Evolutionary conservation across 2,113 vertebrate genomes (phyloP).

Genomic region (Panthera uncia): DNA sequence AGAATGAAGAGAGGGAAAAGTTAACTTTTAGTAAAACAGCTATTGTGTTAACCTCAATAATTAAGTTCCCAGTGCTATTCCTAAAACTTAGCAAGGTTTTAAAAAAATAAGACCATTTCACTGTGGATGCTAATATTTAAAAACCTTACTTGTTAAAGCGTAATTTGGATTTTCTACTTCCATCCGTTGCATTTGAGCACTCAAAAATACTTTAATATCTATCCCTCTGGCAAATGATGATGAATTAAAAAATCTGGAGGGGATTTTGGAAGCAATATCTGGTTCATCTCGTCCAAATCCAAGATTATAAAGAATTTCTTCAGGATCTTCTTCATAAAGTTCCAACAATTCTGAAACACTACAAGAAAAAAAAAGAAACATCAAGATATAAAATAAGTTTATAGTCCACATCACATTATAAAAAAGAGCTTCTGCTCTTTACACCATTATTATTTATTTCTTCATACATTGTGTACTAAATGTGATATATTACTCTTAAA

Average conservation of each 20-base stretch:
- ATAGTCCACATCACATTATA: not conserved
- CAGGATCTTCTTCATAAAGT: constrained; percentile 97
- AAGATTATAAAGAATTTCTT: constrained; percentile 97
- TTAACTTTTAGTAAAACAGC: not conserved
- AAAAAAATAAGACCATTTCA: not conserved
- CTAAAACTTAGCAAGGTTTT: constrained; percentile 23
- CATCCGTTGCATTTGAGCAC: constrained; percentile 96
- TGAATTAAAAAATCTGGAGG: constrained; percentile 94
- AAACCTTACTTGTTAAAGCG: constrained; percentile 95
- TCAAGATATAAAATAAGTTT: not conserved
- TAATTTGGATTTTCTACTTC: constrained; percentile 98
- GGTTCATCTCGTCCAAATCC: constrained; percentile 98
- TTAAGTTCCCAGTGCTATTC: not conserved
- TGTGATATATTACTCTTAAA: not conserved
- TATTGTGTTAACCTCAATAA: not conserved
- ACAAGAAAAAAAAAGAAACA: constrained; percentile 55
- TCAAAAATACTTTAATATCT: constrained; percentile 98
- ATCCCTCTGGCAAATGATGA: constrained; percentile 95
- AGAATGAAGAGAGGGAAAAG: not conserved
- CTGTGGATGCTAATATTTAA: constrained; percentile 26
- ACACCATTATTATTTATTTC: not conserved
- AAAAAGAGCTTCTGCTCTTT: constrained; percentile 1
- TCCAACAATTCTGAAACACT: constrained; percentile 98
- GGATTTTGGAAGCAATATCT: constrained; percentile 95
- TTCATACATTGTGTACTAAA: not conserved